These are phyloP conservation scores for Sebastes matsubarae DNA, from an alignment of 2,797 vertebrate genomes.

Conservation along the genomic window DNA sequence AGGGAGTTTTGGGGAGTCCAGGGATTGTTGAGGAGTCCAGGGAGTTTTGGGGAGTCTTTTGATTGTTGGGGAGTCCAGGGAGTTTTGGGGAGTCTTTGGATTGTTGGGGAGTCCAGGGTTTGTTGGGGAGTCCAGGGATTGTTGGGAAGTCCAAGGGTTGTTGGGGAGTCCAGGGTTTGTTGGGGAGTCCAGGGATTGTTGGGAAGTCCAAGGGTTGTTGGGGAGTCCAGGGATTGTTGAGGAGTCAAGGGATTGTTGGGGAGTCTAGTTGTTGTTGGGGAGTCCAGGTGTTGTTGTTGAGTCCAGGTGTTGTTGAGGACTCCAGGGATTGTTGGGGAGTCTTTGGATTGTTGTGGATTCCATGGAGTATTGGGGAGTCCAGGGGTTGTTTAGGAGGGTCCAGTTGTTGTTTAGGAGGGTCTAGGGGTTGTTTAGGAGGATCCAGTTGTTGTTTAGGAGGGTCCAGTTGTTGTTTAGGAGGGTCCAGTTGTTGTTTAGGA, in stretches of 20 bases:
- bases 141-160: no score
- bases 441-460: not conserved
- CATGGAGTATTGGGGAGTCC: no score
- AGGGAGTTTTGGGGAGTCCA: no score
- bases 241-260: no score
- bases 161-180: no score
- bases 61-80: no score
- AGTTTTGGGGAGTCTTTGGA: rapidly evolving
- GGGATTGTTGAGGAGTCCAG: no score
- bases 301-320: not conserved
- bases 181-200: not conserved
- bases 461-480: not conserved
- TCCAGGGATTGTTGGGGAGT: no score
- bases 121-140: no score
- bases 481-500: not conserved
- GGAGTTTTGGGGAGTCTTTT: no score
- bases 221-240: not conserved
- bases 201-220: not conserved
- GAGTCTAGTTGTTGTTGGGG: not conserved
- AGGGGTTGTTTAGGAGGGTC: not conserved
- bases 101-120: no score
- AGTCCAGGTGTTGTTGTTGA: not conserved
- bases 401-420: not conserved
- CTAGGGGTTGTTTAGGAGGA: not conserved
- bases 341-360: no score